Base-by-base conservation (phyloP, 1,140 invertebrate genomes). In the Brachionus koreanus region DNA sequence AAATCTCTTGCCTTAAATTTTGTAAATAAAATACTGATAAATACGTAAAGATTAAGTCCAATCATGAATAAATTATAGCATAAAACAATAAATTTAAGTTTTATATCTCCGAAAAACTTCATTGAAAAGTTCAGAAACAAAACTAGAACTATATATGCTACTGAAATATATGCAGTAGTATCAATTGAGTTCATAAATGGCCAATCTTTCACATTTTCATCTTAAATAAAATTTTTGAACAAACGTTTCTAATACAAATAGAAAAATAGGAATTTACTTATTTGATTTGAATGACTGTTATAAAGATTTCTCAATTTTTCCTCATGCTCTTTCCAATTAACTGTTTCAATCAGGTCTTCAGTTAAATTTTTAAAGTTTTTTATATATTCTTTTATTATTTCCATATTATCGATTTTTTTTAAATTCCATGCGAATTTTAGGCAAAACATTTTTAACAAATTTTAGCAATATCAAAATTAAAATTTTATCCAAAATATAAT, bases 81-180 rank as follows among this genome's bases (percentile, higher is more conserved):
- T 43, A 74, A 49, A 10, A 74, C 39, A 10, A 74, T 12, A 74
- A 74, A 74, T 74, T 74, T 74, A 23, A 74, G 39, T 29, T 74
- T 74, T 23, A 74, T 25, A 9, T 74, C 69, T 25, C 43, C 13
- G 7, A 74, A 46, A 74, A 74, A 74, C 25, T 74, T 74, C 69
- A 74, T 74, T 10, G 43, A 46, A 5, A 74, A 74, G 10, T 42
- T 43, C 3, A 74, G 25, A 35, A 46, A 29, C 25, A 23, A n/a
- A 25, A 74, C 43, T 3, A 46, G 5, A 12, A 29, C 2, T 29
- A 74, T 12, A 25, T 74, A 74, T 10, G 19, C 23, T 43, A 13
- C 19, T 1, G 69, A 74, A 25, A 74, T 74, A 25, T 10, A 43
- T 5, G 43, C 19, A 25, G 69, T 74, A 12, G 39, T 25, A 25